A percentile compares a stretch with the other conserved stretches of the same genome.
phyloP scores from a whole-genome alignment of 2,888 invertebrate genomes.

The Megaustenia siamemsis region DNA sequence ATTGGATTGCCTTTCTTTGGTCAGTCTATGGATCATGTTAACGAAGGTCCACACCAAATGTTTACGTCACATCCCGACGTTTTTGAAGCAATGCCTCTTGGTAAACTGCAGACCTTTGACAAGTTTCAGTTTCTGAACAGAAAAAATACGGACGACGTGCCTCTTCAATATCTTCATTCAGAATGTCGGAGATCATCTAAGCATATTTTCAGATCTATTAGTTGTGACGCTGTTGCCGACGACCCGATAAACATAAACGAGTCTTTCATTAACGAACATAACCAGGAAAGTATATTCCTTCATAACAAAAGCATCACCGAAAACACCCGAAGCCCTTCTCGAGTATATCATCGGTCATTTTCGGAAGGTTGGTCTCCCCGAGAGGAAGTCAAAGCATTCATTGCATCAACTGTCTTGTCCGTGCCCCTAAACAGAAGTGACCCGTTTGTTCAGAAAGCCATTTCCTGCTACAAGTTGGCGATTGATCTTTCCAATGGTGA shows the following conservation, averaged over 20 bases:
- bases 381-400: not conserved
- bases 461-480: not conserved
- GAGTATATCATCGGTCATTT: not conserved
- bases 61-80: too few species aligned
- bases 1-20: too few species aligned
- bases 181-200: too few species aligned
- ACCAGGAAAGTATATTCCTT: too few species aligned
- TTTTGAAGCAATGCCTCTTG: too few species aligned
- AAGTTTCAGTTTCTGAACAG: too few species aligned
- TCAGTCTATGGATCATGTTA: not conserved
- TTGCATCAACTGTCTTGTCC: not conserved
- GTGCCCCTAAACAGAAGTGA: not conserved
- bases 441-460: slow-evolving; percentile 5
- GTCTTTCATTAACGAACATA: too few species aligned
- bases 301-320: too few species aligned
- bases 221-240: not conserved
- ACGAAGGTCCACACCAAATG: not conserved
- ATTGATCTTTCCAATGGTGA: slow-evolving; percentile 28
- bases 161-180: too few species aligned
- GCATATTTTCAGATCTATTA: not conserved
- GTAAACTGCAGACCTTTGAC: too few species aligned
- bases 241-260: too few species aligned
- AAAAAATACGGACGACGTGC: too few species aligned
- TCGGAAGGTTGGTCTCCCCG: not conserved
- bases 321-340: not conserved